phyloP scores from a whole-genome alignment of 2,888 invertebrate genomes.

The Vannuccia rotundouncinata region DNA sequence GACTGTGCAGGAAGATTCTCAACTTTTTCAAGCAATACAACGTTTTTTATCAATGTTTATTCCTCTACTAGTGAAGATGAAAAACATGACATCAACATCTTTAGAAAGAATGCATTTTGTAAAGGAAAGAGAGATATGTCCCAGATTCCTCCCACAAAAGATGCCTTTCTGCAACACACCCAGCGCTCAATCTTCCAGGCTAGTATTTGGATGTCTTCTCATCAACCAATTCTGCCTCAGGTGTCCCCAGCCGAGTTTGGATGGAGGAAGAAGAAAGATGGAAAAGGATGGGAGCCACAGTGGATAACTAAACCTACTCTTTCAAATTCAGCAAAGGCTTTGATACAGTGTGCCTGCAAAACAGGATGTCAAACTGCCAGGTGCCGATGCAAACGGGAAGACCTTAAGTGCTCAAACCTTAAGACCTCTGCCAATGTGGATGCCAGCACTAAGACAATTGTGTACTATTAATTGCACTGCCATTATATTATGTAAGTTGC shows the following conservation, averaged over 20 bases:
- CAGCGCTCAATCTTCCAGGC: conserved; percentile 9
- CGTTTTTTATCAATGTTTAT: not conserved
- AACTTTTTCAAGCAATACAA: not conserved
- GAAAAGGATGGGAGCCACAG: conserved; percentile 12
- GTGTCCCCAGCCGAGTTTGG: not conserved
- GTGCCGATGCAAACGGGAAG: conserved; percentile 19
- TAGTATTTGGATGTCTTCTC: not conserved
- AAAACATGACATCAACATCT: not conserved
- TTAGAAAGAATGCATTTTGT: not conserved
- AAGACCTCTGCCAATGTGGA: conserved; percentile 11
- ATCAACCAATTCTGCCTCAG: conserved; percentile 19
- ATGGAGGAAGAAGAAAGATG: not conserved
- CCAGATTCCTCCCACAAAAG: conserved; percentile 26
- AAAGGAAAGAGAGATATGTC: conserved; percentile 12
- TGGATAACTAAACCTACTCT: not conserved
- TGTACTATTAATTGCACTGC: not conserved
- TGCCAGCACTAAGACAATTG: conserved; percentile 10
- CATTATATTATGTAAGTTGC: not conserved
- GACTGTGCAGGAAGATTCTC: not conserved
- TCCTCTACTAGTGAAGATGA: not conserved
- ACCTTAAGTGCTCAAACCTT: conserved; percentile 4
- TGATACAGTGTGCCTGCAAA: conserved; percentile 5
- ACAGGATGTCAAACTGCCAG: conserved; percentile 22
- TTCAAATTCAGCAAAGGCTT: conserved; percentile 11
- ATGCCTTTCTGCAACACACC: conserved; percentile 21